Conservation (phyloP, 1,140 invertebrate genomes). For the Bombus waltoni region DNA sequence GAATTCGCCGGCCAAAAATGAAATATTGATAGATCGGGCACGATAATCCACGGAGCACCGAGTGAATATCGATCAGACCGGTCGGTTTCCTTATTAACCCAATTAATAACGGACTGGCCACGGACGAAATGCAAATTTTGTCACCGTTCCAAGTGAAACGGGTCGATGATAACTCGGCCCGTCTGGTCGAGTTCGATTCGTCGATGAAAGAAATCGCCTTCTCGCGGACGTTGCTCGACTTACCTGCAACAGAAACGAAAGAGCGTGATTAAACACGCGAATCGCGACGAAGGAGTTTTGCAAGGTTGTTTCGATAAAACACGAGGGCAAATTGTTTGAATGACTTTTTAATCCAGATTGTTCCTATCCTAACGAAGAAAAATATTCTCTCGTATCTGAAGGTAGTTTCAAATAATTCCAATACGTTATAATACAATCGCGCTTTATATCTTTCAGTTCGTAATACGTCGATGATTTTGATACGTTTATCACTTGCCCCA, state of each 20-base stretch:
- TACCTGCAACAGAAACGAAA: conserved; percentile 63
- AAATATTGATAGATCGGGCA: conserved; percentile 34
- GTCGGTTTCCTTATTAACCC: conserved; percentile 44
- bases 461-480: no score
- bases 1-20: conserved; percentile 22
- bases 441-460: no score
- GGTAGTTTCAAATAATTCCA: no score
- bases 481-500: no score
- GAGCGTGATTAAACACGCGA: background rate
- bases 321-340: background rate
- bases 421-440: no score
- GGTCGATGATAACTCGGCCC: conserved; percentile 37
- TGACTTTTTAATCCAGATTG: no score
- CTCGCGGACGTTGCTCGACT: conserved; percentile 19
- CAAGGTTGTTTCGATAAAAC: background rate
- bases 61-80: conserved; percentile 38
- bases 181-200: conserved; percentile 15
- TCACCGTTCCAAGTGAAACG: conserved; percentile 48
- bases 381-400: no score
- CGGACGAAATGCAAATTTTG: conserved; percentile 37
- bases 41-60: conserved; percentile 15
- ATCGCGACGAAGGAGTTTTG: background rate
- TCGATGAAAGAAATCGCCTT: conserved; percentile 1
- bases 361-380: no score
- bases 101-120: conserved; percentile 22